Conservation (phyloP, 2,113 vertebrate species). For the Syngnathus scovelli region DNA sequence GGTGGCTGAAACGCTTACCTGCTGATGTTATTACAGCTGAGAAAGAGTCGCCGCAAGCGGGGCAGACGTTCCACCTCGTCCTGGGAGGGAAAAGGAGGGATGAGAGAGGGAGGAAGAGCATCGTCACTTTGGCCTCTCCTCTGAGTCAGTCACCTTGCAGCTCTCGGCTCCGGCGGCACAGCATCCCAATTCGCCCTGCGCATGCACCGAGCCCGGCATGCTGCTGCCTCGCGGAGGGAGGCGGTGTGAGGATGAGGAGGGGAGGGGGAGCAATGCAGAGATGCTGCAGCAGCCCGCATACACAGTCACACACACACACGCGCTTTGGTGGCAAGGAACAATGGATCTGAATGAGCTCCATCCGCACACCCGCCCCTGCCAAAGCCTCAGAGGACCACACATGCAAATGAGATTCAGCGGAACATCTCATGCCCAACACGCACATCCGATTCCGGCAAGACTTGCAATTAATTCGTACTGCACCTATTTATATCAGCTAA, state of each 20-base stretch:
- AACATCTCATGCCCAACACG: background rate
- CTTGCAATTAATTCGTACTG: background rate
- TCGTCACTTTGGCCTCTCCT: slow-evolving; percentile 59
- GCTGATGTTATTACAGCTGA: slow-evolving; percentile 96
- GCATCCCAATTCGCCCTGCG: slow-evolving; percentile 71
- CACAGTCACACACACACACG: slow-evolving; percentile 18
- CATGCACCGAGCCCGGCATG: slow-evolving; percentile 53
- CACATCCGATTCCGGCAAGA: background rate
- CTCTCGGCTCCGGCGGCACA: slow-evolving; percentile 59
- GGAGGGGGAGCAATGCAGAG: slow-evolving; percentile 68
- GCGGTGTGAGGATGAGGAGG: slow-evolving; percentile 29
- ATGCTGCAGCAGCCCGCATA: slow-evolving; percentile 68
- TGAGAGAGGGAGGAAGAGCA: slow-evolving; percentile 48
- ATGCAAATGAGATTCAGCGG: slow-evolving; percentile 11
- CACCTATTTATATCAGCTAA: no score
- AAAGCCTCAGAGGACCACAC: slow-evolving; percentile 31
- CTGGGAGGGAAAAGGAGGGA: slow-evolving; percentile 72
- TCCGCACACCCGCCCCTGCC: slow-evolving; percentile 46
- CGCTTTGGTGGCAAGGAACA: slow-evolving; percentile 27
- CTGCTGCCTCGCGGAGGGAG: slow-evolving; percentile 53
- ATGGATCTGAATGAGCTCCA: slow-evolving; percentile 57
- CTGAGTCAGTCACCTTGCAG: slow-evolving; percentile 75
- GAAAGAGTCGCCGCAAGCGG: slow-evolving; percentile 89
- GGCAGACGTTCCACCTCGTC: slow-evolving; percentile 93
- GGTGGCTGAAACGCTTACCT: slow-evolving; percentile 77